Percentiles rank a stretch among this genome's conserved stretches.
Evolutionary conservation across 2,888 invertebrate genomes (phyloP).

Genomic region (Ormyrus rosae): DNA sequence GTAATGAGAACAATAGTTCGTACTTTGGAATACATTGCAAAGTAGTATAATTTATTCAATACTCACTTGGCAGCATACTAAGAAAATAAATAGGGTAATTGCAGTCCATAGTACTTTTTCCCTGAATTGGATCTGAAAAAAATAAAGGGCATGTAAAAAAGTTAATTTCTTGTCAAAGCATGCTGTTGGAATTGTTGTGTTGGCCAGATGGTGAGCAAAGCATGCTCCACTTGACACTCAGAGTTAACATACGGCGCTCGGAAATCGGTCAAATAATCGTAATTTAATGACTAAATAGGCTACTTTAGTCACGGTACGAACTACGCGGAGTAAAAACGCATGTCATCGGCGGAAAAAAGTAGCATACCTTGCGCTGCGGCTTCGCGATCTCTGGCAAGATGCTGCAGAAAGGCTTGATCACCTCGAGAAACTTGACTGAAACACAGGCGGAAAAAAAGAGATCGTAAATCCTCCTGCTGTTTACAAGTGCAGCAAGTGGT

Average conservation of each 20-base stretch:
- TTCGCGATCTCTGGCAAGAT: slow-evolving; percentile 99
- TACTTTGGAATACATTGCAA: too few relatives aligned
- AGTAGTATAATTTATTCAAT: slow-evolving; percentile 42
- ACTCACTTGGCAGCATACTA: slow-evolving; percentile 99
- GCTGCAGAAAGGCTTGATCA: slow-evolving; percentile 99
- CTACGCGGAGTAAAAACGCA: too few relatives aligned
- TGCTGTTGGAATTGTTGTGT: not conserved
- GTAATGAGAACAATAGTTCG: not conserved
- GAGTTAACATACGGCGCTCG: not conserved
- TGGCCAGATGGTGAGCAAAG: not conserved
- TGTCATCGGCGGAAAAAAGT: not conserved
- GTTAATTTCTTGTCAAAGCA: not conserved
- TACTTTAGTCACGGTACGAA: too few relatives aligned
- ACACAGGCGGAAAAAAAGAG: slow-evolving; percentile 69
- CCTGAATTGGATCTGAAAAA: slow-evolving; percentile 95
- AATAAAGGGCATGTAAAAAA: not conserved
- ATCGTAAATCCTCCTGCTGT: not conserved
- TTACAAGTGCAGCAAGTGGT: not conserved
- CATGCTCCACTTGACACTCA: not conserved
- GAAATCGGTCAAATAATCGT: not conserved
- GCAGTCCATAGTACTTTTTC: slow-evolving; percentile 99
- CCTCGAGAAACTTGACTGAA: slow-evolving; percentile 99
- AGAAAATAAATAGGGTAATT: slow-evolving; percentile 99
- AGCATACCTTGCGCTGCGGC: slow-evolving; percentile 95
- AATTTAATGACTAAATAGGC: not conserved